phyloP scores from a whole-genome alignment of 2,797 vertebrate species.

The Anableps anableps region DNA sequence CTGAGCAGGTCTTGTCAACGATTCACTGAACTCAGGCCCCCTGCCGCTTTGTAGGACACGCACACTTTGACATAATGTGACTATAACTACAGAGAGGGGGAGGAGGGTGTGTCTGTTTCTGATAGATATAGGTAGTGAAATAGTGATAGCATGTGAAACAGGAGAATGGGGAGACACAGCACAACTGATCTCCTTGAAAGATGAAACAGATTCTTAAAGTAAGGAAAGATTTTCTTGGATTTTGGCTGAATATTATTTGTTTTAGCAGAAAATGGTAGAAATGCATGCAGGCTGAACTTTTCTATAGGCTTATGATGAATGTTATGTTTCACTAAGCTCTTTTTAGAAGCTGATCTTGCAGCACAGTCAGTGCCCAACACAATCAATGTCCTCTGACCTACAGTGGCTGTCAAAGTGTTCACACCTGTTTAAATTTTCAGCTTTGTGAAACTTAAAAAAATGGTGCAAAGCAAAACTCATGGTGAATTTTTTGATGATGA shows the following conservation, averaged over 20 bases:
- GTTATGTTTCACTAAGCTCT: conserved; percentile 70
- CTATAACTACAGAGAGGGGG: conserved; percentile 56
- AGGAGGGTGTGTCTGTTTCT: conserved; percentile 58
- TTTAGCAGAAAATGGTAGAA: conserved; percentile 23
- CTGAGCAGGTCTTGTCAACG: conserved; percentile 87
- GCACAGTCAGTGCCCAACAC: conserved; percentile 1
- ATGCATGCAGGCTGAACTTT: conserved; percentile 46
- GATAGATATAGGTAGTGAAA: conserved; percentile 53
- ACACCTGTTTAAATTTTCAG: background rate
- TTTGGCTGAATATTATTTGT: conserved; percentile 12
- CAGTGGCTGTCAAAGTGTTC: background rate
- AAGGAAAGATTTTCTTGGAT: background rate
- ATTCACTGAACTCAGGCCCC: conserved; percentile 81
- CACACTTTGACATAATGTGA: conserved; percentile 63
- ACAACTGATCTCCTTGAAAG: background rate
- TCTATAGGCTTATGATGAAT: conserved; percentile 52
- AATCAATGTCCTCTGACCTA: background rate
- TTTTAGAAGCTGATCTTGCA: conserved; percentile 51
- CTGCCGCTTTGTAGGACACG: conserved; percentile 81
- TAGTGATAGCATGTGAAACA: conserved; percentile 37
- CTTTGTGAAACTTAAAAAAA: background rate
- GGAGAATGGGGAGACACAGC: conserved; percentile 22
- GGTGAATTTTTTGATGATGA: no score
- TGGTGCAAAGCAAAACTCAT: no score
- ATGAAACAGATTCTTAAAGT: background rate